Percentiles rank a stretch among this genome's conserved stretches.
These are phyloP conservation scores for Diadophis punctatus DNA, from an alignment of 2,113 vertebrate species.

Conservation along the genomic window DNA sequence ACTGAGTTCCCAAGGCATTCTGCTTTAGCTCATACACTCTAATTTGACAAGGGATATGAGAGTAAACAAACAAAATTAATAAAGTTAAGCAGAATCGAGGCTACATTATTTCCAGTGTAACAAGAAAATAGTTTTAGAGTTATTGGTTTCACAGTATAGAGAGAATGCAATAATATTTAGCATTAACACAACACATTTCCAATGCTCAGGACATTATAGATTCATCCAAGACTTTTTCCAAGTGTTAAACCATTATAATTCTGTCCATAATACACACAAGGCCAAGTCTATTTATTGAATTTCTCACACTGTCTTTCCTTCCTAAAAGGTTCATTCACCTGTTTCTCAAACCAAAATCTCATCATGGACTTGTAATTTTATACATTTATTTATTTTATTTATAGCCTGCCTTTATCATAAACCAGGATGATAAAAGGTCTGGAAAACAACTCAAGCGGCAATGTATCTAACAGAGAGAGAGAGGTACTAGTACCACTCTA, in stretches of 20 bases:
- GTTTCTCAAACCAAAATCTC: not conserved
- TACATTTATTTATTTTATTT: not conserved
- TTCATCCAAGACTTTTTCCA: not conserved
- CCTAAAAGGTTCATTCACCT: not conserved
- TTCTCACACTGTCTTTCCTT: not conserved
- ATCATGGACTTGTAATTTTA: not conserved
- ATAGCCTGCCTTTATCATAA: not conserved
- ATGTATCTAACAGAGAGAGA: no score
- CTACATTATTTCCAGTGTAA: conserved; percentile 35
- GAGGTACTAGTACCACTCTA: no score
- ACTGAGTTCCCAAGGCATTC: conserved; percentile 30
- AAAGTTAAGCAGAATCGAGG: conserved; percentile 43
- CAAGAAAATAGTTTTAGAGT: conserved; percentile 33
- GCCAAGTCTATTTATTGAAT: not conserved
- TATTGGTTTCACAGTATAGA: conserved; percentile 36
- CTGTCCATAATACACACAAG: not conserved
- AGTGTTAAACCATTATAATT: not conserved
- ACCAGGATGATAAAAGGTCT: no score
- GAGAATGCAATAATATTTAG: not conserved
- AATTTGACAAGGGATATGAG: conserved; percentile 35
- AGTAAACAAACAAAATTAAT: conserved; percentile 39
- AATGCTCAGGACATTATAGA: not conserved
- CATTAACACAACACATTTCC: not conserved
- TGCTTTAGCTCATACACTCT: conserved; percentile 20
- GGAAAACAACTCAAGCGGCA: not conserved